Percentiles rank a stretch among this genome's conserved stretches.
Evolutionary conservation across 2,888 invertebrate genomes (phyloP).

Genomic region (Ethmia dodecea): DNA sequence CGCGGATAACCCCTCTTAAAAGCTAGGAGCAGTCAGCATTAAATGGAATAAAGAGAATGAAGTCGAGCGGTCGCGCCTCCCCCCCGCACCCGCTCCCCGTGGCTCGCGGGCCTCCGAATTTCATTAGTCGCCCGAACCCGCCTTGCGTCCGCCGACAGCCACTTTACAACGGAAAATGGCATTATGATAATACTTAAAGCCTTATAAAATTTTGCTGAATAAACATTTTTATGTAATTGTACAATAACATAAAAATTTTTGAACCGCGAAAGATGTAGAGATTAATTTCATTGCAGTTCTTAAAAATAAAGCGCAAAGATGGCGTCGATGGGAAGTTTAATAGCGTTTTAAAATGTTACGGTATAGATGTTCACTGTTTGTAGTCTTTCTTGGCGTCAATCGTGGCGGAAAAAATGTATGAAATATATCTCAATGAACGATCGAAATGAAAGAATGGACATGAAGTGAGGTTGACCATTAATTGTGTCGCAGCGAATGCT

Average conservation of each 20-base stretch:
- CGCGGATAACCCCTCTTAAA: constrained; percentile 77
- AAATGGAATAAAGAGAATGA: constrained; percentile 76
- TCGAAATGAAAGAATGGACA: constrained; percentile 30
- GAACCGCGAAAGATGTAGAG: constrained; percentile 24
- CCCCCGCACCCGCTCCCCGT: constrained; percentile 24
- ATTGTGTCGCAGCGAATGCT: constrained; percentile 50
- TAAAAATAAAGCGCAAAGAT: constrained; percentile 3
- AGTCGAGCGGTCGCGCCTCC: constrained; percentile 64
- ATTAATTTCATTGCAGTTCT: constrained; percentile 15
- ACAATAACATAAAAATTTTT: constrained; percentile 47
- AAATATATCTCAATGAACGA: constrained; percentile 19
- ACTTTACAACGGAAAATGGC: constrained; percentile 74
- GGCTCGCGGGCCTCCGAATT: constrained; percentile 64
- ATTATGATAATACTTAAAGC: constrained; percentile 73
- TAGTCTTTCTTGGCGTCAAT: constrained; percentile 1
- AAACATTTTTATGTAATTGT: constrained; percentile 70
- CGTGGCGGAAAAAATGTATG: constrained; percentile 13
- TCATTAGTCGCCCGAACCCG: constrained; percentile 64
- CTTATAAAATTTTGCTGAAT: constrained; percentile 71
- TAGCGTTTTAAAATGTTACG: constrained; percentile 2
- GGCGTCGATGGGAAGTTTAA: constrained; percentile 1
- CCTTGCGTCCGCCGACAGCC: constrained; percentile 61
- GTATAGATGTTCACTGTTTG: background rate
- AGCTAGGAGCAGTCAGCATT: constrained; percentile 77
- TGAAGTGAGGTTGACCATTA: constrained; percentile 53